Base-by-base conservation (phyloP, 2,797 vertebrate species). In the Hippopotamyrus pictus region DNA sequence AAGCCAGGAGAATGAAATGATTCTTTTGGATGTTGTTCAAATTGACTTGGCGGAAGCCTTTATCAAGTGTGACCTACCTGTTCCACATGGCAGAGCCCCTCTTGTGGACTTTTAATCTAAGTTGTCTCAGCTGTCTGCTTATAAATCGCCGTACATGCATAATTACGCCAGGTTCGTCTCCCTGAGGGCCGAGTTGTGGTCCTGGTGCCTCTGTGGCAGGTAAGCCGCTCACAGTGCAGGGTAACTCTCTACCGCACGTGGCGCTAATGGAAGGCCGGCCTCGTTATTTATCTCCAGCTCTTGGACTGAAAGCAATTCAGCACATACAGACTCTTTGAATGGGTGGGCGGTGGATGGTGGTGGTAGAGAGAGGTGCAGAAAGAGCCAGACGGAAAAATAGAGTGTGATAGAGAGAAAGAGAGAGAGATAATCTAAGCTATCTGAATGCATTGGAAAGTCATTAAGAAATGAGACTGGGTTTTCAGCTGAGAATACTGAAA, bases 271-370 rank as follows among this genome's bases (percentile, higher is more conserved):
- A 83, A 86, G 59, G 88, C 89, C 79, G 88, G 88, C 90, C 88
- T 88, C 65, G 88, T 54, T 91, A 89, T 92, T 91, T 89, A 91
- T 91, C 91, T 90, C 87, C 69, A 84, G 76, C 90, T 29, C 86
- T 89, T 29, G 82, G 83, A 85, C 86, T 91, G 91, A 91, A 91
- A 92, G 90, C 90, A 69, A 91, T 92, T 90, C 90, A 90, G 89
- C 90, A 89, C 90, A 90, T 88, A 6, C 44, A 84, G 79, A 9
- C 79, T 84, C 79, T 46, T n/a, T 11, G 19, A 84, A 11, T 84
- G 46, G 79, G 82, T 57, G 57, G 44, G 50, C 41, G 29, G 57
- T 0, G 51, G 14, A 9, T 46, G 25, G 53, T 7, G 37, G 7
- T 22, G 83, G 37, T 19, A 86, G 79, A 53, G 29, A 17, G 54